A percentile compares a stretch with the other conserved stretches of the same genome.
phyloP scores from a whole-genome alignment of 1,140 invertebrate species.

The Plodia interpunctella region DNA sequence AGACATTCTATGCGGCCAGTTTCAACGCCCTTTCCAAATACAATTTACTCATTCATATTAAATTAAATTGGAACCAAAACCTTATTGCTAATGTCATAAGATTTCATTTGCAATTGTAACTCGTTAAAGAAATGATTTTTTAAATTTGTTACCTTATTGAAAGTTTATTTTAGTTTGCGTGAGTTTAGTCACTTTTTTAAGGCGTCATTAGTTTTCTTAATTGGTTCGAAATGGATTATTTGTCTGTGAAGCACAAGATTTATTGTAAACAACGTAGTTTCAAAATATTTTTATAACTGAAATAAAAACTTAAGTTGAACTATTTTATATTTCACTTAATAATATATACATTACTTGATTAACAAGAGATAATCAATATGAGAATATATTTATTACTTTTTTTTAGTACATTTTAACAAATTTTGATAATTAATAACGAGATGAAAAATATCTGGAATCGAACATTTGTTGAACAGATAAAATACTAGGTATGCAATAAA shows the following conservation, averaged over 20 bases:
- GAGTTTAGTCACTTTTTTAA: conserved; percentile 4
- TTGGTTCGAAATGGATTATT: conserved; percentile 1
- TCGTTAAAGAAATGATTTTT: neutral
- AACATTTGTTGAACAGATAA: neutral
- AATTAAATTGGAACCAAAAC: conserved; percentile 16
- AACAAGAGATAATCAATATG: no score
- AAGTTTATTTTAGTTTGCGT: conserved; percentile 6
- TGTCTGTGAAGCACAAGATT: neutral
- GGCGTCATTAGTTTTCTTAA: conserved; percentile 5
- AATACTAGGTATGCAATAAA: neutral
- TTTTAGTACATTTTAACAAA: no score
- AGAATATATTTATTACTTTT: no score
- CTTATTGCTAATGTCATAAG: conserved; percentile 4
- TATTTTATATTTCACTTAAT: no score
- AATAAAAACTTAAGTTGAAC: no score
- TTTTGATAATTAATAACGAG: no score
- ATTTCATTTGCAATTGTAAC: neutral
- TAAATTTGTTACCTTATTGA: conserved; percentile 4
- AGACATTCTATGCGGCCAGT: conserved; percentile 28
- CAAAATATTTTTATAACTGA: neutral
- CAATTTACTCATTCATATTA: neutral
- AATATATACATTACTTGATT: no score
- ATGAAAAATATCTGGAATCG: no score
- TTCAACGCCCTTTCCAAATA: conserved; percentile 24
- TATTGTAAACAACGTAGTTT: neutral